Evolutionary conservation across 2,797 vertebrate genomes (phyloP).

Genomic region (Mus caroli): DNA sequence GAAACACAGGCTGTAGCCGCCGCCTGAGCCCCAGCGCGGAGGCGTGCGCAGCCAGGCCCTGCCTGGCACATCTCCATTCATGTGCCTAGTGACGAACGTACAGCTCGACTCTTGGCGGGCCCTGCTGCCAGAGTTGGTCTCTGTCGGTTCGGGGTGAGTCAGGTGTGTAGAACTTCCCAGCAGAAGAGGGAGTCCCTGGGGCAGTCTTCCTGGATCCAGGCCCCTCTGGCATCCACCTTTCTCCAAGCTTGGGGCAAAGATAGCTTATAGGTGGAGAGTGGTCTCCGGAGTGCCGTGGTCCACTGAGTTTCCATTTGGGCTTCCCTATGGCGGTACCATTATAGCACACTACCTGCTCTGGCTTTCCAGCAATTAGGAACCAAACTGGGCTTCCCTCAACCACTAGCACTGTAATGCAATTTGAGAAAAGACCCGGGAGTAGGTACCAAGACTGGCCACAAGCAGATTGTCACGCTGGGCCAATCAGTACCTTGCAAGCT

Average conservation of each 20-base stretch:
- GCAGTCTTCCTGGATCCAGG: conserved; percentile 10
- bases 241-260: conserved; percentile 28
- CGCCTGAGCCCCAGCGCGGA: conserved; percentile 9
- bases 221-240: background rate
- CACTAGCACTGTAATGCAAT: background rate
- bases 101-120: background rate
- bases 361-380: conserved; percentile 62
- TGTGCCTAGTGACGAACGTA: background rate
- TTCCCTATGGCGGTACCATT: conserved; percentile 75
- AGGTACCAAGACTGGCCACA: background rate
- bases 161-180: conserved; percentile 2
- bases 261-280: conserved; percentile 58
- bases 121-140: conserved; percentile 30
- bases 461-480: background rate
- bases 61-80: conserved; percentile 33
- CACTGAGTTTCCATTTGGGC: conserved; percentile 49
- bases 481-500: background rate
- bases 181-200: background rate
- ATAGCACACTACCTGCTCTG: conserved; percentile 76
- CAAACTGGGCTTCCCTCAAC: conserved; percentile 69
- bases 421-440: conserved; percentile 35
- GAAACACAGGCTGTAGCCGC: conserved; percentile 73
- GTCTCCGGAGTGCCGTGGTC: background rate
- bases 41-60: conserved; percentile 64
- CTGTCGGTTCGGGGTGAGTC: background rate